Percentiles rank a stretch among this genome's conserved stretches.
Conservation (phyloP, 1,140 invertebrate species). For the Paramacrobiotus metropolitanus region DNA sequence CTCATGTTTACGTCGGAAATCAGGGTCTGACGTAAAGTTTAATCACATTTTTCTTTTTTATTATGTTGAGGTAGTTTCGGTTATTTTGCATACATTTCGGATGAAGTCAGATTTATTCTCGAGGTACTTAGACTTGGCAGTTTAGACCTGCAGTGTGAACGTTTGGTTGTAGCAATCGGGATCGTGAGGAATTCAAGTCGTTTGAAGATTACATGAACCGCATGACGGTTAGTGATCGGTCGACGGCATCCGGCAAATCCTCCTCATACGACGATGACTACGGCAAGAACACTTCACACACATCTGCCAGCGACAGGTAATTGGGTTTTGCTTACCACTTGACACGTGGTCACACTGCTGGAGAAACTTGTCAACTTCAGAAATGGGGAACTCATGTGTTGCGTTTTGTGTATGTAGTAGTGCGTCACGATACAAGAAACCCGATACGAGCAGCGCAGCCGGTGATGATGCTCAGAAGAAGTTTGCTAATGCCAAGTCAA, state of each 20-base stretch:
- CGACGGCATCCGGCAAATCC: constrained; percentile 3
- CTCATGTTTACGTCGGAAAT: not conserved
- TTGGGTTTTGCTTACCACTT: too few relatives aligned
- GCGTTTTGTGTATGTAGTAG: constrained; percentile 6
- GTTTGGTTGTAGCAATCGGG: too few relatives aligned
- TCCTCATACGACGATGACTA: constrained; percentile 5
- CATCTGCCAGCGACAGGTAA: not conserved
- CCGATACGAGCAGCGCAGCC: constrained; percentile 12
- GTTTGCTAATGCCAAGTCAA: constrained; percentile 84
- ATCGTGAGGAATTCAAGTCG: not conserved
- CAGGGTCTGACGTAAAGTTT: too few relatives aligned
- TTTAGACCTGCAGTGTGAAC: too few relatives aligned
- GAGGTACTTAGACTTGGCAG: not conserved
- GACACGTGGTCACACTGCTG: too few relatives aligned
- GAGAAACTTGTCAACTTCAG: too few relatives aligned
- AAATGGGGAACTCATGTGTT: too few relatives aligned
- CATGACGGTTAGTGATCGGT: not conserved
- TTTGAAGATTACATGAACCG: not conserved
- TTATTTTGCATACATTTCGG: too few relatives aligned
- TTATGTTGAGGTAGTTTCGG: too few relatives aligned
- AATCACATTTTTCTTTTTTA: too few relatives aligned
- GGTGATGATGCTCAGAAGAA: constrained; percentile 60
- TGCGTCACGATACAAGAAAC: constrained; percentile 13
- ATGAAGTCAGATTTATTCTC: not conserved
- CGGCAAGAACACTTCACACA: not conserved